These are phyloP conservation scores for Peromyscus californicus DNA, from an alignment of 2,113 vertebrate species.

Conservation along the genomic window DNA sequence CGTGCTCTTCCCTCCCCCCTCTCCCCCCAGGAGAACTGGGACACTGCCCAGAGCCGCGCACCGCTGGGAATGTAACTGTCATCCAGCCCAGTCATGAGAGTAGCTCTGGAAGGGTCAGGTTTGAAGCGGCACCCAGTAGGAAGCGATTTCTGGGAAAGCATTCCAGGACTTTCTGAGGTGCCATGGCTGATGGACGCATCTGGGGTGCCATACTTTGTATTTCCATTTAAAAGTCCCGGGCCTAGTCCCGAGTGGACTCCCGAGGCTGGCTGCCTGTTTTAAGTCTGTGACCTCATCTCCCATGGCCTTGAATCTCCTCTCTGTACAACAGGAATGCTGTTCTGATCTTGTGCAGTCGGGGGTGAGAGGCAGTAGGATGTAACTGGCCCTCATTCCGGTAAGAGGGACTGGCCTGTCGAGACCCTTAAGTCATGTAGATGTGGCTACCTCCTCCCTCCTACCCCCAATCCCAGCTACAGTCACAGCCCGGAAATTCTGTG, in stretches of 20 bases:
- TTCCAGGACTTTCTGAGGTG: neutral
- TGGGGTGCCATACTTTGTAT: neutral
- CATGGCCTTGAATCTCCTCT: neutral
- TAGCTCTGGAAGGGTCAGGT: neutral
- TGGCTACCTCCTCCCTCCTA: neutral
- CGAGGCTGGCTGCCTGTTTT: neutral
- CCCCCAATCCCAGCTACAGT: too few species aligned
- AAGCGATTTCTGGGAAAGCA: neutral
- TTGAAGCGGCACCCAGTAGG: neutral
- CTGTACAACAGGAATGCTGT: neutral
- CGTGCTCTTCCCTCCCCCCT: neutral
- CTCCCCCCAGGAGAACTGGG: neutral
- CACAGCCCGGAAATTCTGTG: neutral
- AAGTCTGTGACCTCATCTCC: neutral
- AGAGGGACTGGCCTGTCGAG: neutral
- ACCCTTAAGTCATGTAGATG: neutral
- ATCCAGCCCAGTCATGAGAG: neutral
- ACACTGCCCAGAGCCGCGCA: neutral
- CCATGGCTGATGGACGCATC: neutral
- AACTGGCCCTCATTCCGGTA: neutral
- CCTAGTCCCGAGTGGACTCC: neutral
- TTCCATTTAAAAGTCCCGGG: slow-evolving; percentile 46
- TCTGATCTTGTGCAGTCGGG: fast-evolving
- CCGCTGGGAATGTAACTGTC: neutral
- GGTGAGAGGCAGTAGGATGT: neutral